These are phyloP conservation scores for Cranoglanis bouderius DNA, from an alignment of 2,113 vertebrate genomes.

Conservation along the genomic window DNA sequence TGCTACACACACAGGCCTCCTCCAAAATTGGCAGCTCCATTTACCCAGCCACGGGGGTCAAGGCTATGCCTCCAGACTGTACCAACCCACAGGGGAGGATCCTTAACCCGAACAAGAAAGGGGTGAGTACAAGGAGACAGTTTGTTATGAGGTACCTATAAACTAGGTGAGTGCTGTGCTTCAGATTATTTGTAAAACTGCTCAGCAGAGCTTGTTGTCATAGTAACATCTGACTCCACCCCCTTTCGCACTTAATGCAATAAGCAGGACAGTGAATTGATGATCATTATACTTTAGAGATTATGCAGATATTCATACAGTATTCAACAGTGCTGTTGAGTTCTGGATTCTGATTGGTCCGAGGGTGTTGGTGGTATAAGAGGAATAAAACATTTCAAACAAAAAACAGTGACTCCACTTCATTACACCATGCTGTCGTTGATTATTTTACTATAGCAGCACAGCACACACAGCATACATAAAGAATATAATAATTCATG, in stretches of 20 bases:
- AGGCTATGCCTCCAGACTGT: constrained; percentile 88
- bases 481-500: neutral
- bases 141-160: neutral
- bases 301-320: no score
- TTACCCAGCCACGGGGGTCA: constrained; percentile 77
- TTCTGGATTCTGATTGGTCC: neutral
- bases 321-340: constrained; percentile 9
- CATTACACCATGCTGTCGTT: neutral
- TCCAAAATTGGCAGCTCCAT: constrained; percentile 80
- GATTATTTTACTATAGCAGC: neutral
- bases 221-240: neutral
- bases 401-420: no score
- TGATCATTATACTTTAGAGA: no score
- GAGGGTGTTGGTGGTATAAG: no score
- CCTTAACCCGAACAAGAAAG: constrained; percentile 84
- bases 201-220: neutral
- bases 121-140: constrained; percentile 72
- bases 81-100: constrained; percentile 78
- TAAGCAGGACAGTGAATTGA: no score
- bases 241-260: neutral
- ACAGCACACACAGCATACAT: neutral
- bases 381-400: no score
- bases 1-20: constrained; percentile 81
- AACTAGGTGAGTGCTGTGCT: neutral
- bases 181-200: no score